Conservation (phyloP, 2,797 vertebrate species). For the Steatocranus sp. region DNA sequence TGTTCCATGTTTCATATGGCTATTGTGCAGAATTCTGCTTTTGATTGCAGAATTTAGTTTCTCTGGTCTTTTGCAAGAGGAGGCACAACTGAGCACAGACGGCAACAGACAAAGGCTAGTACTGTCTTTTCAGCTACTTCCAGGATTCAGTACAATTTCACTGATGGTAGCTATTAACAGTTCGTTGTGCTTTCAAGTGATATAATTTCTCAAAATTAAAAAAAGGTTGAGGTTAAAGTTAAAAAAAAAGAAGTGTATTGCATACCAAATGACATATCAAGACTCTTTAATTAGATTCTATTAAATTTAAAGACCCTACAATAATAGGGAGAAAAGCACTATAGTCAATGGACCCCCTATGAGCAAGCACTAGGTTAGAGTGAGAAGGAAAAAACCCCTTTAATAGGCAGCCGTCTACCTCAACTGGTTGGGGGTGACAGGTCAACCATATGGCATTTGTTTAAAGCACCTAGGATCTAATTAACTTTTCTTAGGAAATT, state of each 20-base stretch:
- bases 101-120: neutral
- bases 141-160: neutral
- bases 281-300: neutral
- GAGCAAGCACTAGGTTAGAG: neutral
- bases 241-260: neutral
- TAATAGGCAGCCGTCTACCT: neutral
- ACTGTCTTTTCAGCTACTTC: neutral
- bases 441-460: neutral
- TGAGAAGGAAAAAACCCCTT: fast-evolving
- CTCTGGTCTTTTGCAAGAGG: neutral
- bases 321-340: neutral
- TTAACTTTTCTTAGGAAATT: neutral
- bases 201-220: neutral
- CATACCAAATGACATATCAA: neutral
- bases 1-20: neutral
- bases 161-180: neutral
- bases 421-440: neutral
- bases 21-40: neutral
- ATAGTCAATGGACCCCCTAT: neutral
- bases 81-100: neutral
- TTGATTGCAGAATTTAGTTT: neutral
- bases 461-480: neutral
- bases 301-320: neutral
- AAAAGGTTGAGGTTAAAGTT: neutral
- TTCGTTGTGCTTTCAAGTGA: neutral